Conservation (phyloP, 1,140 invertebrate species). For the Halictus rubicundus region DNA sequence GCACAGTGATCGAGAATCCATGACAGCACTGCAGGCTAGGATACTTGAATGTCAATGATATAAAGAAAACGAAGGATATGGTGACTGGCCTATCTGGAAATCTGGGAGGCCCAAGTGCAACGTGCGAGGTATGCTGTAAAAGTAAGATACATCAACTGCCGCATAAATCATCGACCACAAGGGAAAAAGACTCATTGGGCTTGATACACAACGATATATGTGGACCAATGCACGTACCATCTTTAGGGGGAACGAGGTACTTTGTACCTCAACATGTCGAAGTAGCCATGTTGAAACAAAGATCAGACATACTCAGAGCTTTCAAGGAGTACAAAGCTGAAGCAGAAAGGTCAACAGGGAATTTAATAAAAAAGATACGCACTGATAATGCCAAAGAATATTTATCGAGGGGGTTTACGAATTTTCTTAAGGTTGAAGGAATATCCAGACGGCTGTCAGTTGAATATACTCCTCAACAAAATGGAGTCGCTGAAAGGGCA, state of each 20-base stretch:
- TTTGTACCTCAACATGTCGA: conserved; percentile 41
- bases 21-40: too few relatives aligned
- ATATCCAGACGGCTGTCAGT: not conserved
- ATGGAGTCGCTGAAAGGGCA: not conserved
- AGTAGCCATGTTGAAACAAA: conserved; percentile 54
- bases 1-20: too few relatives aligned
- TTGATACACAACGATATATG: conserved; percentile 9
- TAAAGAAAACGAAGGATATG: too few relatives aligned
- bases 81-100: too few relatives aligned
- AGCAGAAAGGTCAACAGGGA: conserved; percentile 56
- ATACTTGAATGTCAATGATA: too few relatives aligned
- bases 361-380: conserved; percentile 33
- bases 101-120: too few relatives aligned
- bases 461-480: not conserved
- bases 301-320: conserved; percentile 5
- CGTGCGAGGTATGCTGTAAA: too few relatives aligned
- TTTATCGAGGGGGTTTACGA: not conserved
- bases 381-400: conserved; percentile 41
- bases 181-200: too few relatives aligned
- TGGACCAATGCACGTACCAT: not conserved
- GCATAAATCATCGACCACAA: too few relatives aligned
- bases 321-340: conserved; percentile 61
- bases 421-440: not conserved
- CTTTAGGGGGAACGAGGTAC: conserved; percentile 55
- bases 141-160: too few relatives aligned